A percentile compares a stretch with the other conserved stretches of the same genome.
Evolutionary conservation across 2,888 invertebrate species (phyloP).

Genomic region (Tineola bisselliella): DNA sequence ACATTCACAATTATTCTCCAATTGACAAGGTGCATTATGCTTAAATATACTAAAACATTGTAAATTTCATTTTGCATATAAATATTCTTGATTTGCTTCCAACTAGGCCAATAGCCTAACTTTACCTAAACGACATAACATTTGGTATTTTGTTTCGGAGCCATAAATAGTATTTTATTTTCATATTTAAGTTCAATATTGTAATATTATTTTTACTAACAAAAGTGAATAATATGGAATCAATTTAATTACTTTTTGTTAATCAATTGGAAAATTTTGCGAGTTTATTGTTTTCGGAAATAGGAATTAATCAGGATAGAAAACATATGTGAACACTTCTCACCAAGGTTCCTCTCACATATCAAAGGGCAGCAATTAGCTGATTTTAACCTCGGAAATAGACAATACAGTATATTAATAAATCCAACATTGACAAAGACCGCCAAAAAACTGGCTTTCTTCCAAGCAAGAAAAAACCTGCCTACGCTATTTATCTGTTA

Average conservation of each 20-base stretch:
- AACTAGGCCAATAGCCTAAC: conserved; percentile 2
- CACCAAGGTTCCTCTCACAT: conserved; percentile 5
- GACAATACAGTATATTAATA: conserved; percentile 59
- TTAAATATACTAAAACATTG: background rate
- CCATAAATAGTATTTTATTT: background rate
- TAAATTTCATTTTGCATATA: background rate
- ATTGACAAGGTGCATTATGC: no score
- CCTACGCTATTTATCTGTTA: conserved; percentile 23
- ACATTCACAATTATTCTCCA: no score
- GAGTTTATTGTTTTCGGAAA: background rate
- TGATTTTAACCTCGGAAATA: conserved; percentile 10
- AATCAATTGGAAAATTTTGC: no score
- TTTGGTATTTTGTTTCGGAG: background rate
- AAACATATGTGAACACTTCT: background rate
- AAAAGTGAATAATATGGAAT: no score
- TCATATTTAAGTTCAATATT: no score
- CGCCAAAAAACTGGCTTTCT: conserved; percentile 57
- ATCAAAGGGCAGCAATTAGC: conserved; percentile 15
- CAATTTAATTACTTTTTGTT: no score
- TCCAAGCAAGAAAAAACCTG: conserved; percentile 49
- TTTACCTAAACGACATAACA: background rate
- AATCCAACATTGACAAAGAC: conserved; percentile 68
- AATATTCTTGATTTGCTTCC: background rate
- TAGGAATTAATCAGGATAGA: background rate
- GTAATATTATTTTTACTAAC: no score